Conservation (phyloP, 2,797 vertebrate species). For the Pangasius macronema region DNA sequence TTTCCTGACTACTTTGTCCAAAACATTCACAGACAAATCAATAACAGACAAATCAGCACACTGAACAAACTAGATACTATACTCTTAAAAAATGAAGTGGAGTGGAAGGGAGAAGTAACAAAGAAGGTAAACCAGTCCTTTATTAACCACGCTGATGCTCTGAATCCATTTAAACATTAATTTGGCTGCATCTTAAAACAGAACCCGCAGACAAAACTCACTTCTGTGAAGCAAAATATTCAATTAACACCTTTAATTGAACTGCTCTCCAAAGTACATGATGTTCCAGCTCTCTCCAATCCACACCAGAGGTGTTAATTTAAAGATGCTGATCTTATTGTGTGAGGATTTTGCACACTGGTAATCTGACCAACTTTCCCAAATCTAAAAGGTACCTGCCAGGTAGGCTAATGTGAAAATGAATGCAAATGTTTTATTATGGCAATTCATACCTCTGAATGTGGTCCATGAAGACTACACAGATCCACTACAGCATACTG, state of each 20-base stretch:
- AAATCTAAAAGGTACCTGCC: neutral
- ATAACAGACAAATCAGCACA: neutral
- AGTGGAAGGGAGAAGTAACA: neutral
- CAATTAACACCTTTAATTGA: conserved; percentile 32
- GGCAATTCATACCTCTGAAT: neutral
- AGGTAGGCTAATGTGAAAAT: neutral
- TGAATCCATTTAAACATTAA: neutral
- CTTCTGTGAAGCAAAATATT: conserved; percentile 7
- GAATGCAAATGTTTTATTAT: neutral
- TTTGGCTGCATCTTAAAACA: conserved; percentile 8
- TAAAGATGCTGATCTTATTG: conserved; percentile 8
- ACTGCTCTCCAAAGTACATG: neutral
- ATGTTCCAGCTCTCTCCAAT: neutral
- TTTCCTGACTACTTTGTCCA: neutral
- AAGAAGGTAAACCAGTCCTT: neutral
- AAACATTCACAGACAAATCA: conserved; percentile 1
- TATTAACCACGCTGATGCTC: neutral
- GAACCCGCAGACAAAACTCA: neutral
- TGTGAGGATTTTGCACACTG: neutral
- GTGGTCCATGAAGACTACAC: neutral
- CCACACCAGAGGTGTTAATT: conserved; percentile 26
- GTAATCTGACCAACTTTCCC: neutral
- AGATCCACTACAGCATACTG: neutral
- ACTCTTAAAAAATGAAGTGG: neutral
- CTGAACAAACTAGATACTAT: neutral